Conservation (phyloP, 1,140 invertebrate genomes). For the Maniola jurtina region DNA sequence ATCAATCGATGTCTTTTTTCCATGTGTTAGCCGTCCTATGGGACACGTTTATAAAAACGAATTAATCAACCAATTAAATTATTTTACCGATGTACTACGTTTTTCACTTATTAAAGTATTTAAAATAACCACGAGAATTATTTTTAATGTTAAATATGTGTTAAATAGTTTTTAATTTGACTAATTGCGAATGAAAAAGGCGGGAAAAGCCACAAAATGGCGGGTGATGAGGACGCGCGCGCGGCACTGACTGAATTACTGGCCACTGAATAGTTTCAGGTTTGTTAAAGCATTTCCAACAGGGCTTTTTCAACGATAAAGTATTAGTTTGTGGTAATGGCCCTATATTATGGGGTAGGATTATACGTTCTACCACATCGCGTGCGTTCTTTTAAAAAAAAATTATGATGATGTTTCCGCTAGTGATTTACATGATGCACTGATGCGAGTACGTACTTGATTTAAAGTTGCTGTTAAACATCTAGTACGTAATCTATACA, state of each 20-base stretch:
- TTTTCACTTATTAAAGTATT: not conserved
- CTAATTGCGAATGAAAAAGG: slow-evolving; percentile 31
- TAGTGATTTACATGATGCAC: not conserved
- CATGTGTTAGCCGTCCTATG: not conserved
- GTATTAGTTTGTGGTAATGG: slow-evolving; percentile 12
- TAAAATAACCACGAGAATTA: not conserved
- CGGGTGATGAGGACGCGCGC: slow-evolving; percentile 47
- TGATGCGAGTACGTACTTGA: too few species aligned
- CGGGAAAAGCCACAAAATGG: slow-evolving; percentile 52
- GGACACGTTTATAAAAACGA: not conserved
- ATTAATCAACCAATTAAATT: not conserved
- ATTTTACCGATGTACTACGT: too few species aligned
- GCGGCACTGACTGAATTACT: slow-evolving; percentile 40
- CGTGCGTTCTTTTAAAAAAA: not conserved
- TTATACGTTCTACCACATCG: not conserved
- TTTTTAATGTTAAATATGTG: not conserved
- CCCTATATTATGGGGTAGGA: not conserved
- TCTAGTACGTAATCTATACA: too few species aligned
- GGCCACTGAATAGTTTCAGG: slow-evolving; percentile 30
- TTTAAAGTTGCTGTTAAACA: too few species aligned
- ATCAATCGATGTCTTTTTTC: slow-evolving; percentile 15
- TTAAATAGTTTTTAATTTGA: slow-evolving; percentile 11
- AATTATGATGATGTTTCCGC: not conserved
- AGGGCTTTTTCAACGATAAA: slow-evolving; percentile 14
- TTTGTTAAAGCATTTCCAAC: slow-evolving; percentile 18